Evolutionary conservation across 2,888 invertebrate species (phyloP).

Genomic region (Perithous albicinctus): DNA sequence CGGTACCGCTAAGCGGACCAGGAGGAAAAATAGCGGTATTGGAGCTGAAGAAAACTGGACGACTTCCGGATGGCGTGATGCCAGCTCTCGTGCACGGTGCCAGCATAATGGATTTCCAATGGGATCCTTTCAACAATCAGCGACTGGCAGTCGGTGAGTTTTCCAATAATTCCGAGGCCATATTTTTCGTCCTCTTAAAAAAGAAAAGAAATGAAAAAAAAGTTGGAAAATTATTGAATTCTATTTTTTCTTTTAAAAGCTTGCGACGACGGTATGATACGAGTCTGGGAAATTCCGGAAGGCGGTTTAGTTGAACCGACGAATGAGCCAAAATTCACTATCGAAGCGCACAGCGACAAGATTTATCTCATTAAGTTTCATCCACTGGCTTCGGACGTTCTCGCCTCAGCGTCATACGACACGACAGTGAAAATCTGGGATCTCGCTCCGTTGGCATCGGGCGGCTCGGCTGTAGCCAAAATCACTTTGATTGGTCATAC

Average conservation of each 20-base stretch:
- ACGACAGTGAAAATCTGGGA: constrained; percentile 96
- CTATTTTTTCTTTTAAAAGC: constrained; percentile 85
- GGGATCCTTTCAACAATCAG: constrained; percentile 95
- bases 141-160: constrained; percentile 90
- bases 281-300: constrained; percentile 92
- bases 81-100: constrained; percentile 96
- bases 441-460: constrained; percentile 84
- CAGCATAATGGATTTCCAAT: constrained; percentile 96
- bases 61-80: constrained; percentile 92
- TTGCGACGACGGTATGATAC: constrained; percentile 94
- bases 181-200: not conserved
- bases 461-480: constrained; percentile 87
- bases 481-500: constrained; percentile 91
- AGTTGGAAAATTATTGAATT: too few relatives aligned
- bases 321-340: constrained; percentile 89
- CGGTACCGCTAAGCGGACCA: constrained; percentile 95
- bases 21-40: constrained; percentile 96
- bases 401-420: constrained; percentile 96
- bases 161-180: not conserved
- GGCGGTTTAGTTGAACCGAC: constrained; percentile 90
- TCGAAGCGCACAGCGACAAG: constrained; percentile 95
- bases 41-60: constrained; percentile 91
- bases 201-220: not conserved
- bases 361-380: constrained; percentile 96
- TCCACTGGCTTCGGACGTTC: constrained; percentile 93